phyloP scores from a whole-genome alignment of 2,797 vertebrate species.

The Poeciliopsis paucimaculata region DNA sequence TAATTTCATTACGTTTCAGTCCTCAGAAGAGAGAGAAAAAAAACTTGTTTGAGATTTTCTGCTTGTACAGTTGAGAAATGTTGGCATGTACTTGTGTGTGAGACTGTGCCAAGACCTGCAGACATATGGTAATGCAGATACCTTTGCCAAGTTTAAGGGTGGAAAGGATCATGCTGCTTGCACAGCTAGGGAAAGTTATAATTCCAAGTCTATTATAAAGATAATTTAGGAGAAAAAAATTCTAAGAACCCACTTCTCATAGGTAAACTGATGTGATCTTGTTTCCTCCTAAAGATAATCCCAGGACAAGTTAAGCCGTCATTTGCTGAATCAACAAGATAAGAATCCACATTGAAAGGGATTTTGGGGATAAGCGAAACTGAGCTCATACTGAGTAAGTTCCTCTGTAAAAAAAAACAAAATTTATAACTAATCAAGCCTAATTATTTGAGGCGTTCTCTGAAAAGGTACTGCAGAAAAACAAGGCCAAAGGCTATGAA shows the following conservation, averaged over 20 bases:
- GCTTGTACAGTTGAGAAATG: constrained; percentile 21
- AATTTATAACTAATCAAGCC: constrained; percentile 40
- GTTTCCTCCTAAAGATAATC: constrained; percentile 29
- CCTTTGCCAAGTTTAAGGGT: constrained; percentile 39
- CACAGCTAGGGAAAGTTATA: constrained; percentile 39
- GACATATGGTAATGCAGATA: constrained; percentile 35
- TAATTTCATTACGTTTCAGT: constrained; percentile 28
- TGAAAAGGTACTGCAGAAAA: constrained; percentile 40
- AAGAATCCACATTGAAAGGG: constrained; percentile 7
- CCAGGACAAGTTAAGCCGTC: constrained; percentile 38
- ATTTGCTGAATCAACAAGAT: constrained; percentile 27
- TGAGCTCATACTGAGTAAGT: constrained; percentile 31
- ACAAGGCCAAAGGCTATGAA: constrained; percentile 53
- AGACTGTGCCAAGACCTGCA: constrained; percentile 38
- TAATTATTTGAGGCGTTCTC: constrained; percentile 65
- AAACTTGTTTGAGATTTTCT: constrained; percentile 12
- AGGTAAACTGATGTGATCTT: not conserved
- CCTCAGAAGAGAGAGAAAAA: not conserved
- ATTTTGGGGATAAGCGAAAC: constrained; percentile 18
- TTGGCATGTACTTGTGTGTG: constrained; percentile 42
- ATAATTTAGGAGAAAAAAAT: constrained; percentile 11
- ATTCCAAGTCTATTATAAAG: constrained; percentile 17
- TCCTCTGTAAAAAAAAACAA: constrained; percentile 9
- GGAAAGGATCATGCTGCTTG: constrained; percentile 28
- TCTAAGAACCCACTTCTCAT: constrained; percentile 28